Base-by-base conservation (phyloP, 1,140 invertebrate genomes). In the Neuroterus valhalla region DNA sequence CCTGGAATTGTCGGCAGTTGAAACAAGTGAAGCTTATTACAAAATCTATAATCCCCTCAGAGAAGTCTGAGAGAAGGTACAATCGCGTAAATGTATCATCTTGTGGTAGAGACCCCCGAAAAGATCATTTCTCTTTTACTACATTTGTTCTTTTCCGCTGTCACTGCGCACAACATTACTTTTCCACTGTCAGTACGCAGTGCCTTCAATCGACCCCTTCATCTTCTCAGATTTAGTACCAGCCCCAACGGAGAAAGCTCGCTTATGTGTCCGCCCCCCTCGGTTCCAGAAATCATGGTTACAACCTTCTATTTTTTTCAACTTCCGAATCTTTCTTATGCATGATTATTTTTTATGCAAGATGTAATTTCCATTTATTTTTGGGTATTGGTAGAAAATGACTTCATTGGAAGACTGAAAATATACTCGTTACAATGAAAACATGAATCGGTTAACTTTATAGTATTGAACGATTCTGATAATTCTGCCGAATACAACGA, bases 81-180 rank as follows among this genome's bases (percentile, higher is more conserved):
- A 72, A 74, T 72, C 45, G 48, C 45, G 66, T 68, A 42, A 62
- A 70, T 76, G 76, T 74, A 77, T 81, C 74, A 77, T 76, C 52
- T 67, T 76, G 67, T 74, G 68, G 76, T 72, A 66, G 46, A 23
- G 68, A 75, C n/a, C 75, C 68, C 50, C 52, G 50, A 55, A 67
- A 68, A 46, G 71, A 70, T 74, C 71, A 78, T 78, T 78, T 80
- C 76, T 80, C 74, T 76, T 76, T 76, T 72, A 66, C 66, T 72
- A 66, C 66, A 72, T 71, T 70, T 48, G 62, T 14, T 66, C 66
- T 62, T 76, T 70, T 80, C 44, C 62, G 50, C 72, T 68, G 55
- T 62, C 55, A 62, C 12, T n/a, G 12, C 12, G 15, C 15, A 23
- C 14, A 14, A 62, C 55, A 62, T 62, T 62, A 62, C 26, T 62